Evolutionary conservation across 2,113 vertebrate genomes (phyloP), one percentile per base, ranked within the genome.

Genomic region (Glareola pratincola): DNA sequence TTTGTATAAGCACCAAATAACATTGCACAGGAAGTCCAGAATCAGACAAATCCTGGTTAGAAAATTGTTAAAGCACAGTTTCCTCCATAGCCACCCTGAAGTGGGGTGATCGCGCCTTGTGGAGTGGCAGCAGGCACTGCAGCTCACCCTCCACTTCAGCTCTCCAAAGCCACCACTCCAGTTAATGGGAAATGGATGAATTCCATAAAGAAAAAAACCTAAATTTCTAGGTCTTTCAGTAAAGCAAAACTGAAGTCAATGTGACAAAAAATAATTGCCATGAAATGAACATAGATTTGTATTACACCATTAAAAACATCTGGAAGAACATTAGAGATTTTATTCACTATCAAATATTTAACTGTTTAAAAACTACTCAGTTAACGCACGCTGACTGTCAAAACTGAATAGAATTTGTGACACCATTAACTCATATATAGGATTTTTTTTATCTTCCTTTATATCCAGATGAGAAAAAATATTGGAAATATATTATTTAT

Each of bases 101-200:
- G 9, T 5, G 21, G n/a, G n/a, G 21, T 2, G 3, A 23, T 24
- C 9, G 32, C 2, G 0, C 8, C 51, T 71, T 62, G 32, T 0
- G 21, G 64, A 73, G 37, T 4, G 41, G 53, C 53, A 51, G 24
- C 34, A 47, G 32, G 18, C 26, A 16, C 4, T n/a, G n/a, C 57
- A 12, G 47, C 2, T 1, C 24, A 43, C 9, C 56, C 50, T 54
- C 59, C 27, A 15, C 50, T 30, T 29, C 39, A 51, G 77, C n/a
- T 54, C n/a, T 54, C 23, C 37, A 75, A 41, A 41, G 22, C 22
- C 36, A 82, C 34, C 4, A 18, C 26, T 15, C 16, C 36, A 29
- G 29, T 29, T 41, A 62, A 62, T 11, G 24, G 30, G 8, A 45
- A 56, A 83, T 53, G 29, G 14, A 47, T 13, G 6, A 72, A 37